Base-by-base conservation (phyloP, 2,113 vertebrate species). In the Salvelinus namaycush region DNA sequence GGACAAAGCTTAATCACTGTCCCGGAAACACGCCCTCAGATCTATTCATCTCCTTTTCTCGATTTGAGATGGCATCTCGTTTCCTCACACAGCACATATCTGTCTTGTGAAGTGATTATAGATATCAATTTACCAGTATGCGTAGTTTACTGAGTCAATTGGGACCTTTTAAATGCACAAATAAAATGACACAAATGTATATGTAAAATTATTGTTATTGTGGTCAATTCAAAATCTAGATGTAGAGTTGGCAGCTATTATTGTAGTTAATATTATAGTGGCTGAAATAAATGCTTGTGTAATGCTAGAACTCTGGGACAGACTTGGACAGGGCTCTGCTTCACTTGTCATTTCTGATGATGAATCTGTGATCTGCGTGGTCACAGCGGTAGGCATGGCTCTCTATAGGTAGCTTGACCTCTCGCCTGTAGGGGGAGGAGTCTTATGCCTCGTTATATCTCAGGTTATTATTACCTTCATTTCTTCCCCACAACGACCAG, bases 391-490 rank as follows among this genome's bases (percentile, higher is more conserved):
- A 62, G 76, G 80, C 81, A 78, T 89, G 82, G 81, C 86, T 86
- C 85, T 84, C 90, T 69, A 9, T 68, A 86, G 88, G 88, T 86
- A 81, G 73, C 72, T 75, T 87, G 88, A 89, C 89, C 90, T 90
- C 87, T 89, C 64, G 69, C 76, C 80, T 76, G 77, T 44, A 75
- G 73, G 44, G 86, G 76, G 80, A 77, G 74, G 79, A 82, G 82
- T 72, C 75, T 75, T 81, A 70, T 84, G 84, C 87, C 87, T 86
- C 87, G 81, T 88, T 87, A 89, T 90, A 89, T 64, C 75, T 75
- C 65, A 70, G 39, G 65, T 73, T 79, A 73, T 75, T 85, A 66
- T 90, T 86, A 82, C 78, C 86, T 79, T 85, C 87, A 81, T 90
- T 85, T 84, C 83, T 88, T 84, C 79, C 72, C 51, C 80, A 86